Base-by-base conservation (phyloP, 2,797 vertebrate species). In the Esox lucius region DNA sequence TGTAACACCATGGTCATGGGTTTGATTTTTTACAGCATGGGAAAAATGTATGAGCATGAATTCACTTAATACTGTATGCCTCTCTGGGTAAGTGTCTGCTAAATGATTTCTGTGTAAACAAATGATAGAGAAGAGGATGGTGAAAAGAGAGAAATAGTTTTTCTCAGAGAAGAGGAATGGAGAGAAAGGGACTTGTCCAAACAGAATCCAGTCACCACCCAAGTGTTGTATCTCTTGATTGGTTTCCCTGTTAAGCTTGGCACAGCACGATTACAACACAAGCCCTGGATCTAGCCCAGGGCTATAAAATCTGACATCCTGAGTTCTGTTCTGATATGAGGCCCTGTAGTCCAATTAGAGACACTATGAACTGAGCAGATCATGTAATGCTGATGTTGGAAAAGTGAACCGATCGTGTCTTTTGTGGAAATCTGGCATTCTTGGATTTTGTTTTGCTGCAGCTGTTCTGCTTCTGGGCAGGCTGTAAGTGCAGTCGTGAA, bases 151-250 rank as follows among this genome's bases (percentile, higher is more conserved):
- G 19, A 24, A 64, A 46, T 16, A 13, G 13, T 35, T 31, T 9
- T 5, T 26, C 24, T 15, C 22, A 28, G 22, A 46, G 42, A 67
- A 19, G 33, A 73, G 46, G 70, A 15, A 24, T 26, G 42, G 48
- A 53, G 73, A 39, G 68, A 75, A 35, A 69, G 59, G 74, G 76
- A 81, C 88, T 84, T 85, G 88, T 90, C 83, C 71, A 83, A 88
- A 89, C 87, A 89, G 80, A 81, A 81, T 86, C 68, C 79, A 81
- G 85, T 84, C 78, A 56, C 78, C 78, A 24, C 87, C 85, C 84
- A 24, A 61, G 9, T 22, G 0, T 24, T 12, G 56, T 85, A 83
- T 87, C 88, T 88, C 81, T 89, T 88, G 87, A 87, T 81, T 76
- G 80, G 84, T 87, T 82, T 84, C 76, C 79, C 70, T 75, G 42